These are phyloP conservation scores for Cheilinus undulatus DNA, from an alignment of 2,113 vertebrate species.

Conservation along the genomic window DNA sequence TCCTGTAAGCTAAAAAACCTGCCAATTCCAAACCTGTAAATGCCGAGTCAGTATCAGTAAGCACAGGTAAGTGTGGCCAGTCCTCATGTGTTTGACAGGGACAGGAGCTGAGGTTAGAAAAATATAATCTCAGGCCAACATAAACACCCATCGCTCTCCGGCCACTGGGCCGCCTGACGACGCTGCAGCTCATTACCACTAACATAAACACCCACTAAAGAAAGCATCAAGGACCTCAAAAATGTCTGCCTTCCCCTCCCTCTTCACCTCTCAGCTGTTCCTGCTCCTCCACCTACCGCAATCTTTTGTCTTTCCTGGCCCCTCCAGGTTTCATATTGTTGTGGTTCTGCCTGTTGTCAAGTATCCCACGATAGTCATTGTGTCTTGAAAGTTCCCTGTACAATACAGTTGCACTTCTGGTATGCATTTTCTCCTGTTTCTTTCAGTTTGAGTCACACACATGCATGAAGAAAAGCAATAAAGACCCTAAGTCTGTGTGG, in stretches of 20 bases:
- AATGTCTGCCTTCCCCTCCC: constrained; percentile 38
- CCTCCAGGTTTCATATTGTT: constrained; percentile 56
- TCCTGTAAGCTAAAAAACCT: background rate
- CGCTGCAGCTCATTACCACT: constrained; percentile 48
- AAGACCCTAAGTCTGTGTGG: constrained; percentile 7
- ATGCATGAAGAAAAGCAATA: background rate
- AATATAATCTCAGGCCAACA: constrained; percentile 49
- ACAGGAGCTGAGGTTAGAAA: constrained; percentile 14
- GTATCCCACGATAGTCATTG: constrained; percentile 30
- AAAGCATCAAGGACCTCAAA: constrained; percentile 61
- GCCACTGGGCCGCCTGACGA: constrained; percentile 15
- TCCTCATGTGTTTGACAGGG: background rate
- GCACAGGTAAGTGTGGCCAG: constrained; percentile 10
- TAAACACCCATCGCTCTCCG: constrained; percentile 58
- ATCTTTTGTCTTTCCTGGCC: constrained; percentile 41
- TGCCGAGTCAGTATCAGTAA: background rate
- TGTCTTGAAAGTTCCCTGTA: constrained; percentile 22
- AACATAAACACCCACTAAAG: constrained; percentile 66
- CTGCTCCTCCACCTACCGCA: constrained; percentile 45
- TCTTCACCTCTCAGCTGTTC: background rate
- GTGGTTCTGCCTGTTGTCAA: constrained; percentile 38
- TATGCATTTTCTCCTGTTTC: background rate
- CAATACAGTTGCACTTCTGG: constrained; percentile 20
- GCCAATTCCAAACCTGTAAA: no score
- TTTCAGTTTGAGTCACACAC: constrained; percentile 23